Evolutionary conservation across 1,140 invertebrate genomes (phyloP), one percentile per base, ranked within the genome.

Genomic region (Drosophila saltans): DNA sequence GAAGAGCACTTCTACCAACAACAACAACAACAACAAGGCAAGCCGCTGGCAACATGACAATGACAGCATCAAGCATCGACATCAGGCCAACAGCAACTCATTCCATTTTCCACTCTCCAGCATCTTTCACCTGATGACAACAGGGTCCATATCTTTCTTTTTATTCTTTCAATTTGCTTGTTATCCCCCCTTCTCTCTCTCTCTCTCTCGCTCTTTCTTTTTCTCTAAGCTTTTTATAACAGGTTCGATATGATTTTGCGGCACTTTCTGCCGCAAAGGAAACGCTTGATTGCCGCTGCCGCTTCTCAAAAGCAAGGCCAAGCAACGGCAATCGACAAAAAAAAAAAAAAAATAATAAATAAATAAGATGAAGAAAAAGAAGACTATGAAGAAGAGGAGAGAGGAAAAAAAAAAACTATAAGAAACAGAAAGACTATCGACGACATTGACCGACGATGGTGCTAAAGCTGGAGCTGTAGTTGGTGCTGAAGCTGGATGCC

Each of bases 171-270:
- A 52, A 26, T 26, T 26, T 52, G 10, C 48, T 36, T 30, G 16
- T 10, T 24, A 21, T 43, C n/a, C 56, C 33, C 43, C 26, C 24
- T 16, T 33, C 69, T 68, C 41, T 21, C 6, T 3, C 16, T 10
- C 2, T 16, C 28, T 26, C 56, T 66, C 41, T 39, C 39, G 24
- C 7, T 33, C 5, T 11, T n/a, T 63, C 21, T 30, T 30, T 39
- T 36, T 6, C 68, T 43, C 61, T 67, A 33, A 60, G 73, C 72
- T 63, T 55, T 48, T 59, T 80, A 86, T 88, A 86, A 88, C 83
- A 88, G 83, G 83, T 86, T 86, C 83, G 76, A 88, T 83, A 77
- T 75, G 84, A 88, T 88, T 88, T 88, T 88, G 83, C 83, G 83
- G 83, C 83, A 88, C 75, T 88, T 88, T 88, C 30, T 76, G 76